Evolutionary conservation across 2,888 invertebrate genomes (phyloP).

Genomic region (Eupeodes latifasciatus): DNA sequence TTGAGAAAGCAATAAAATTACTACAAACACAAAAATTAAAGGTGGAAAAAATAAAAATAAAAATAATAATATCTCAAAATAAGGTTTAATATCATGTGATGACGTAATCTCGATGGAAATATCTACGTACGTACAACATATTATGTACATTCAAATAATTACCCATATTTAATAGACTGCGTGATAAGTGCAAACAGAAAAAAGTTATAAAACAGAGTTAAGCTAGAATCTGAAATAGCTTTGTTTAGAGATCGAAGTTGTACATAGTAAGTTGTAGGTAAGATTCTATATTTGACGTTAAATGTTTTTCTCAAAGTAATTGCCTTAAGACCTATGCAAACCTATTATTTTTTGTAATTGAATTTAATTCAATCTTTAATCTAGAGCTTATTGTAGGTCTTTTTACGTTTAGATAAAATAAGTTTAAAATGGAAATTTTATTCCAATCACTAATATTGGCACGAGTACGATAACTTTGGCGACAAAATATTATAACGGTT

Average conservation of each 20-base stretch:
- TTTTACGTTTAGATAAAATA: no score
- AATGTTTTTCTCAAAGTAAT: background rate
- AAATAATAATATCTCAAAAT: background rate
- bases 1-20: slow-evolving; percentile 5
- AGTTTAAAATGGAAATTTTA: no score
- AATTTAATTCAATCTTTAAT: background rate
- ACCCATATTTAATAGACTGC: slow-evolving; percentile 20
- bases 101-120: slow-evolving; percentile 1
- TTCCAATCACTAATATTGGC: no score
- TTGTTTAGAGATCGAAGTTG: background rate
- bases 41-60: background rate
- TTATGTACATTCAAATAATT: slow-evolving; percentile 1
- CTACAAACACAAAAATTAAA: background rate
- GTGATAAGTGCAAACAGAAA: background rate
- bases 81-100: slow-evolving; percentile 25
- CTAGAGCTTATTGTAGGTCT: background rate
- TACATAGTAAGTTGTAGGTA: no score
- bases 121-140: background rate
- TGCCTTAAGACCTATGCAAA: background rate
- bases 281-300: background rate
- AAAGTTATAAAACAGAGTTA: background rate
- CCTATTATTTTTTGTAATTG: background rate
- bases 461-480: no score
- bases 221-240: background rate
- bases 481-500: no score